Percentiles rank a stretch among this genome's conserved stretches.
These are phyloP conservation scores for Chionis minor DNA, from an alignment of 2,113 vertebrate species.

Conservation along the genomic window DNA sequence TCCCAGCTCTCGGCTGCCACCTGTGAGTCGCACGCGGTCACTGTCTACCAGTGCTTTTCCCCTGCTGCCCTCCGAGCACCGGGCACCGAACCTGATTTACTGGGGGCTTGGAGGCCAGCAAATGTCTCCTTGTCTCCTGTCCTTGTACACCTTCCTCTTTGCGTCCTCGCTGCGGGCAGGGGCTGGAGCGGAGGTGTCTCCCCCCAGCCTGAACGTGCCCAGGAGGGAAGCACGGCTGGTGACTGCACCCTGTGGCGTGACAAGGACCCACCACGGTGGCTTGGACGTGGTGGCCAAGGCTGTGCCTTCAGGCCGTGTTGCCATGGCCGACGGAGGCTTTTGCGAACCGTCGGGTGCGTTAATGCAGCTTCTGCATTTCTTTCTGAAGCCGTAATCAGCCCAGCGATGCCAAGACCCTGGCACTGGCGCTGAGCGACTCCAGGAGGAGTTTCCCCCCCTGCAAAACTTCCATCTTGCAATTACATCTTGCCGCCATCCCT, in stretches of 20 bases:
- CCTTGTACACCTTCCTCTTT: background rate
- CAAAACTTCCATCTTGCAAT: background rate
- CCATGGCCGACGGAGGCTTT: background rate
- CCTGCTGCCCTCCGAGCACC: background rate
- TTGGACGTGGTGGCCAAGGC: background rate
- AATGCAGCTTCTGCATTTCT: background rate
- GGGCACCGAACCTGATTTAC: background rate
- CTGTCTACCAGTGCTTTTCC: background rate
- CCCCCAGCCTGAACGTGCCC: background rate
- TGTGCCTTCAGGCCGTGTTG: fast-evolving
- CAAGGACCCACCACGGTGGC: background rate
- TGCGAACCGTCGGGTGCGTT: background rate
- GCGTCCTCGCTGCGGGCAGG: background rate
- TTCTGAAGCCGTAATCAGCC: background rate
- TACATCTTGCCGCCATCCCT: background rate
- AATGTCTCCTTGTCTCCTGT: background rate
- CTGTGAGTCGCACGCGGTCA: background rate
- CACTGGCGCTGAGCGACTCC: background rate
- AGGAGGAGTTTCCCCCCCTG: background rate
- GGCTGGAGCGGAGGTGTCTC: background rate
- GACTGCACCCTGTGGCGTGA: background rate
- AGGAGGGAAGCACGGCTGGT: background rate
- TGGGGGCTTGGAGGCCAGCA: background rate
- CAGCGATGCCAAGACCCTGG: background rate
- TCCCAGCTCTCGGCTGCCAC: slow-evolving; percentile 36